These are phyloP conservation scores for Lordiphosa mommai DNA, from an alignment of 1,140 invertebrate species.

Conservation along the genomic window DNA sequence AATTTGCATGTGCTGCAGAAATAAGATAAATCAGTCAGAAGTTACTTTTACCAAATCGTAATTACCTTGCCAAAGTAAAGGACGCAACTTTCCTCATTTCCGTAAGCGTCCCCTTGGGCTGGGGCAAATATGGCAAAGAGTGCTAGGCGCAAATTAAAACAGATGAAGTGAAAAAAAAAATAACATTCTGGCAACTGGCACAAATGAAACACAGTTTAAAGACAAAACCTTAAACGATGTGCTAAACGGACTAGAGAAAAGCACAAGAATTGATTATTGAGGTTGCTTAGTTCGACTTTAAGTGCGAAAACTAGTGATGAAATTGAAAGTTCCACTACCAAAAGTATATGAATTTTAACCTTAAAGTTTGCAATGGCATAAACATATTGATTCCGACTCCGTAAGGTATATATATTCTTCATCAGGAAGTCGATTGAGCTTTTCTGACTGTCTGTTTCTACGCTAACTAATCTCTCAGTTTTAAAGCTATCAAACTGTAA, in stretches of 20 bases:
- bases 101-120: slow-evolving; percentile 1
- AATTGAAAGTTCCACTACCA: too few species aligned
- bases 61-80: slow-evolving; percentile 47
- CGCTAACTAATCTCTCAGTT: too few species aligned
- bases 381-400: too few species aligned
- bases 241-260: slow-evolving; percentile 11
- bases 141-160: slow-evolving; percentile 52
- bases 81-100: slow-evolving; percentile 49
- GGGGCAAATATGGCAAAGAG: slow-evolving; percentile 10
- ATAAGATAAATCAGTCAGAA: slow-evolving; percentile 32
- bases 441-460: too few species aligned
- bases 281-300: too few species aligned
- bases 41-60: slow-evolving; percentile 24
- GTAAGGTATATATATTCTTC: too few species aligned
- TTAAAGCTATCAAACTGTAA: too few species aligned
- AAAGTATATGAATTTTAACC: too few species aligned
- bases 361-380: too few species aligned
- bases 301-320: too few species aligned
- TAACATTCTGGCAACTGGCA: background rate
- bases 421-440: too few species aligned
- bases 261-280: slow-evolving; percentile 50
- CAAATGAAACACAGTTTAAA: slow-evolving; percentile 28
- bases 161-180: slow-evolving; percentile 29
- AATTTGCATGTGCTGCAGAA: slow-evolving; percentile 25
- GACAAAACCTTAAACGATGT: slow-evolving; percentile 40